Base-by-base conservation (phyloP, 2,888 invertebrate genomes). In the Orthonevra nobilis region DNA sequence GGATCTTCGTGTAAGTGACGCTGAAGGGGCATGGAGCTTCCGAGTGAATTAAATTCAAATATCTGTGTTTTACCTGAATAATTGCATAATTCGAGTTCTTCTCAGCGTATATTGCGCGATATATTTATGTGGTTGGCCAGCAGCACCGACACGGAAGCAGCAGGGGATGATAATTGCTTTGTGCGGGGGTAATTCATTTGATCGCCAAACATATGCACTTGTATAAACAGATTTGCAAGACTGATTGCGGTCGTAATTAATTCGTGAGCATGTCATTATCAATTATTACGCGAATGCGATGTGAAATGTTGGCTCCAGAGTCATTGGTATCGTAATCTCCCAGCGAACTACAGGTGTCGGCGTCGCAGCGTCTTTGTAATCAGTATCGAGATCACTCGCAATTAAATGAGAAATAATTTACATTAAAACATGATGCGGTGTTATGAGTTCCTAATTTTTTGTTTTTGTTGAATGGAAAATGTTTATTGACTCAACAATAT, bases 401-500 rank as follows among this genome's bases (percentile, higher is more conserved):
- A 60, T 32, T 60, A 14, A 32, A 20, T 20, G 12, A 2, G 42
- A 58, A 19, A 58, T 19, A 44, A 34, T 60, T 60, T 23, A 15
- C 58, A 60, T 32, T 32, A 23, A 7, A 60, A 44, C 44, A 32
- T 26, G 34, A 58, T 12, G 20, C 15, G 23, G 15, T 36, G 26
- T n/a, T 28, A 14, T 7, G 10, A 28, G n/a, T 23, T 60, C 20
- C 6, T n/a, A n/a, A n/a, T n/a, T 19, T 12, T 28, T 34, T 42
- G 23, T n/a, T n/a, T n/a, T n/a, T n/a, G n/a, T n/a, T n/a, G n/a
- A n/a, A n/a, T n/a, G n/a, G 26, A 19, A 52, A 61, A 42, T 44
- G 46, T 32, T 56, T 54, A 72, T 72, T 70, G 52, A 70, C 52
- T 70, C 36, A 44, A 61, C 52, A 44, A 70, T 63, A 20, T 63